A percentile compares a stretch with the other conserved stretches of the same genome.
These are phyloP conservation scores for Gnathonemus echidnorhynchus DNA, from an alignment of 2,113 vertebrate genomes.

Conservation along the genomic window DNA sequence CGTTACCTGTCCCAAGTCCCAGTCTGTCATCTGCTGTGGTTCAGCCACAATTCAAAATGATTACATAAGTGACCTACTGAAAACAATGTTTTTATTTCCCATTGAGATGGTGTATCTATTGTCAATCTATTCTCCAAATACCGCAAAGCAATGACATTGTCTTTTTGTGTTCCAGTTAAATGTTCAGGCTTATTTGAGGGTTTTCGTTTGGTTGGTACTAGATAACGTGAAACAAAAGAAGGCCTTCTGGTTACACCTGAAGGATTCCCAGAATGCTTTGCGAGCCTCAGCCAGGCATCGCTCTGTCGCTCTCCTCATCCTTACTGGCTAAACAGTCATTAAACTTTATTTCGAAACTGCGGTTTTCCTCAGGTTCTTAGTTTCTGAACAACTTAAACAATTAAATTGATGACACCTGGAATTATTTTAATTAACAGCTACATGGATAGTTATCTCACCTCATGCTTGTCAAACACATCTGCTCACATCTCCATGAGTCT, in stretches of 20 bases:
- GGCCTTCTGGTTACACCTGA: background rate
- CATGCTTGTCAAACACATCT: slow-evolving; percentile 46
- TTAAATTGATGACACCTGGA: slow-evolving; percentile 52
- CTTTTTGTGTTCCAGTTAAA: background rate
- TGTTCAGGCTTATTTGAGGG: background rate
- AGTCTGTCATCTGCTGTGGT: slow-evolving; percentile 22
- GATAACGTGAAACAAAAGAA: background rate
- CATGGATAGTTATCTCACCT: slow-evolving; percentile 43
- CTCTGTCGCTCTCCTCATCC: background rate
- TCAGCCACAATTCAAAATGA: slow-evolving; percentile 6
- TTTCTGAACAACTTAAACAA: slow-evolving; percentile 38
- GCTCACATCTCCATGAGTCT: slow-evolving; percentile 23
- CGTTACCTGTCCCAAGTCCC: background rate
- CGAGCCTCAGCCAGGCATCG: background rate
- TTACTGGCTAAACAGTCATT: background rate
- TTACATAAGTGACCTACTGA: background rate
- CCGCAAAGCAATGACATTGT: background rate
- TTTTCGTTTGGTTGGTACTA: background rate
- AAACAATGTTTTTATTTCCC: background rate
- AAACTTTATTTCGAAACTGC: slow-evolving; percentile 19
- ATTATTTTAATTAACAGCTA: slow-evolving; percentile 51
- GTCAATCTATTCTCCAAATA: background rate
- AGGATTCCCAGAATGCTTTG: background rate
- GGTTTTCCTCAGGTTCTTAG: slow-evolving; percentile 44
- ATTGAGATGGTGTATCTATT: background rate